Evolutionary conservation across 2,888 invertebrate species (phyloP).

Genomic region (Nasonovia ribisnigri): DNA sequence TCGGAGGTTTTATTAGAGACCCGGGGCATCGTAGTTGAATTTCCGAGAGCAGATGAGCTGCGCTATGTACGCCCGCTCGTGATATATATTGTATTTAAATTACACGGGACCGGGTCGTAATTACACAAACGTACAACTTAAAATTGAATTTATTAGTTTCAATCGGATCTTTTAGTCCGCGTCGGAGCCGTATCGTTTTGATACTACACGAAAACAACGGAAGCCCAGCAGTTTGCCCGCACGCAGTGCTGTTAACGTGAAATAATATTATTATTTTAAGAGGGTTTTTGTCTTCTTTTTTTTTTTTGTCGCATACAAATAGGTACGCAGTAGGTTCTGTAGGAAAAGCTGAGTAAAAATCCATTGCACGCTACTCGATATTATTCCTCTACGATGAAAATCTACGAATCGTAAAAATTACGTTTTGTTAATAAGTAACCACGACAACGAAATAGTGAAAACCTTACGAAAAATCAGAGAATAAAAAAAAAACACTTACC

Average conservation of each 20-base stretch:
- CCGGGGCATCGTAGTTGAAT: not conserved
- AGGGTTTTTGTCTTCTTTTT: not conserved
- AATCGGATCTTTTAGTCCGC: not conserved
- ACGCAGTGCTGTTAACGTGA: not conserved
- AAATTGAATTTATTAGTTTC: slow-evolving; percentile 10
- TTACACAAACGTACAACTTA: not conserved
- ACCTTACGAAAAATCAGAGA: no score
- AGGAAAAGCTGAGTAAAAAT: not conserved
- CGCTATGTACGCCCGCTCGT: not conserved
- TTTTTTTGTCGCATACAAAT: not conserved
- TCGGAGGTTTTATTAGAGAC: not conserved
- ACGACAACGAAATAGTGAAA: no score
- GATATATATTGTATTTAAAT: slow-evolving; percentile 5
- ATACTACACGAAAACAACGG: not conserved
- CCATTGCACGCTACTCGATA: no score
- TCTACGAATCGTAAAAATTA: no score
- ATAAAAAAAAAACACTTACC: no score
- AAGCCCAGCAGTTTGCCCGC: not conserved
- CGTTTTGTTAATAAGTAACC: no score
- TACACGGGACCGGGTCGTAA: not conserved
- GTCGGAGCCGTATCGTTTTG: not conserved
- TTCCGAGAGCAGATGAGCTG: not conserved
- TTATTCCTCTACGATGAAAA: no score
- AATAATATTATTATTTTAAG: not conserved
- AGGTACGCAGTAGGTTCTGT: not conserved